Evolutionary conservation across 2,113 vertebrate genomes (phyloP).

Genomic region (Vidua macroura): DNA sequence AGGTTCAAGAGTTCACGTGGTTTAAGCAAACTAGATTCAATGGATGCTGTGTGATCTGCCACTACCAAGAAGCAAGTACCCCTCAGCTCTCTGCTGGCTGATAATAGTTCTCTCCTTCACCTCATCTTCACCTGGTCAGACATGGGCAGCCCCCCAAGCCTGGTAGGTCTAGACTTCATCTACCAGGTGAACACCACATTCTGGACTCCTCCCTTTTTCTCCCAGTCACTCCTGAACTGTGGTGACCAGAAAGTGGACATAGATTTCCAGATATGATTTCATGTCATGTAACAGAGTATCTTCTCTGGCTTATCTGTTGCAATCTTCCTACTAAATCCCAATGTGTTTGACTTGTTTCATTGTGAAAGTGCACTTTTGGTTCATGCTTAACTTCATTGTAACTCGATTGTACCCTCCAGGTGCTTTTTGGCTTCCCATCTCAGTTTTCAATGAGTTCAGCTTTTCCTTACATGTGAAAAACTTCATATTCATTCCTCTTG

Average conservation of each 20-base stretch:
- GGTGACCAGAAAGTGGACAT: not conserved
- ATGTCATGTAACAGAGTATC: rapidly evolving
- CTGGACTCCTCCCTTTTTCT: not conserved
- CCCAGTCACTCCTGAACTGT: not conserved
- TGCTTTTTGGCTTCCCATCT: not conserved
- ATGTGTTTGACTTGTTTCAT: not conserved
- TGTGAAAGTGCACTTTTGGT: not conserved
- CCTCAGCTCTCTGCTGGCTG: not conserved
- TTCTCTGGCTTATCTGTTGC: not conserved
- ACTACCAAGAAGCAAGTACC: not conserved
- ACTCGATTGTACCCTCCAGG: not conserved
- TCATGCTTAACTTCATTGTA: not conserved
- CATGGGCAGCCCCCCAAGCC: not conserved
- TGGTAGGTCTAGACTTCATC: not conserved
- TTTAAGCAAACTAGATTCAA: not conserved
- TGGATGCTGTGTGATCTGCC: not conserved
- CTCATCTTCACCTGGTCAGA: not conserved
- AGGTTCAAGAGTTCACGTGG: rapidly evolving
- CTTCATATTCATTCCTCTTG: not conserved
- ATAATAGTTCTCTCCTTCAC: not conserved
- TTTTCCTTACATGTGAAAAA: not conserved
- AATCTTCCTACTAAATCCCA: not conserved
- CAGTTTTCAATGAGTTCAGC: not conserved
- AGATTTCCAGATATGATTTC: not conserved
- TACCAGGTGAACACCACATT: not conserved